Conservation (phyloP, 64 coral and sea anemone species). For the Astreopora myriophthalma region DNA sequence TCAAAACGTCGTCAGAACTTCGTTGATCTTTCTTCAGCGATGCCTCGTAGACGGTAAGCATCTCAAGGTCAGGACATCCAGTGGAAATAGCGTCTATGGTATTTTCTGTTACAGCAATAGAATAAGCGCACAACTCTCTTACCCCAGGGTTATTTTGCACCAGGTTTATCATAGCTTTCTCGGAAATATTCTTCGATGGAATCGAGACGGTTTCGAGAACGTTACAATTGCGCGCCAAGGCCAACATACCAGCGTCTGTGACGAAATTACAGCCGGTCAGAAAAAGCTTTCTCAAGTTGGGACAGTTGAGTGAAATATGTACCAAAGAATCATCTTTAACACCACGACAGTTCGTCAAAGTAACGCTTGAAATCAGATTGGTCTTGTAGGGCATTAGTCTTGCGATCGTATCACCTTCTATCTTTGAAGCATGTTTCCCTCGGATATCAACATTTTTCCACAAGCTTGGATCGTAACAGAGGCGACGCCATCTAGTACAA, state of each 20-base stretch:
- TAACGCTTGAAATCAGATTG: slow-evolving; percentile 77
- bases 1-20: slow-evolving; percentile 68
- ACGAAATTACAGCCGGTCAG: slow-evolving; percentile 78
- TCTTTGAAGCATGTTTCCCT: slow-evolving; percentile 60
- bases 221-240: slow-evolving; percentile 80
- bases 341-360: slow-evolving; percentile 76
- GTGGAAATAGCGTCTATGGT: slow-evolving; percentile 50
- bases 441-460: slow-evolving; percentile 85
- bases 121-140: slow-evolving; percentile 75
- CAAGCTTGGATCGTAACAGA: slow-evolving; percentile 85
- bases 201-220: slow-evolving; percentile 75
- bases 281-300: slow-evolving; percentile 80
- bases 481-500: slow-evolving; percentile 77
- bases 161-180: slow-evolving; percentile 71
- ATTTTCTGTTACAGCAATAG: slow-evolving; percentile 81
- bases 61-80: slow-evolving; percentile 77
- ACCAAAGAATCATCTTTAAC: slow-evolving; percentile 71
- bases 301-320: slow-evolving; percentile 73
- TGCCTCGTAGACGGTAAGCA: slow-evolving; percentile 86
- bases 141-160: slow-evolving; percentile 83
- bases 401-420: slow-evolving; percentile 58
- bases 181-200: slow-evolving; percentile 84
- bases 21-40: slow-evolving; percentile 81
- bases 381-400: slow-evolving; percentile 72
- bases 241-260: slow-evolving; percentile 79